phyloP scores from a whole-genome alignment of 2,888 invertebrate species.

The Sinopyrophorus schimmeli region DNA sequence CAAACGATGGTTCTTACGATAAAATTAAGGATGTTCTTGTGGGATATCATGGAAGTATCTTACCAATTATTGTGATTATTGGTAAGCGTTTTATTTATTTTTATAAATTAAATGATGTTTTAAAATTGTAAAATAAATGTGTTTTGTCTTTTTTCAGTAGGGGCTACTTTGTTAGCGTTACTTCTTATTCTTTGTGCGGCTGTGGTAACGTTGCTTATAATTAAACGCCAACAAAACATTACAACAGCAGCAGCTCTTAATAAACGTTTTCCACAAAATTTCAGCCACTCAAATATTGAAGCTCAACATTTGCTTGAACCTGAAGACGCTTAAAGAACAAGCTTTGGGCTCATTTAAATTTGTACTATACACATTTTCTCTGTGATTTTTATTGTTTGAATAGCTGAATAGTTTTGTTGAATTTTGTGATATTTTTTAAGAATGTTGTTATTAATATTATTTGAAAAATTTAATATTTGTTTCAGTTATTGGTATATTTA shows the following conservation, averaged over 20 bases:
- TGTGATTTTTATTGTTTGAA: too few species aligned
- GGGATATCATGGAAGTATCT: slow-evolving; percentile 19
- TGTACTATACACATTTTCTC: too few species aligned
- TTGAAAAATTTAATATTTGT: too few species aligned
- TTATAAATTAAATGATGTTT: slow-evolving; percentile 4
- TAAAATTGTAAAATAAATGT: background rate
- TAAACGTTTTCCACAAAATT: slow-evolving; percentile 53
- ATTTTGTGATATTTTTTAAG: too few species aligned
- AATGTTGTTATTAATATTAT: too few species aligned
- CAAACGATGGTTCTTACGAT: slow-evolving; percentile 58
- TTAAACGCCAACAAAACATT: slow-evolving; percentile 51
- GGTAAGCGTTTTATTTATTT: slow-evolving; percentile 23
- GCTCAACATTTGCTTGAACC: slow-evolving; percentile 53
- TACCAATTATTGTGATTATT: slow-evolving; percentile 24
- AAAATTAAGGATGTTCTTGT: slow-evolving; percentile 53
- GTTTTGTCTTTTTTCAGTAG: slow-evolving; percentile 13
- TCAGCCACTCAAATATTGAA: slow-evolving; percentile 49
- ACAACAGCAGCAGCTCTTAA: slow-evolving; percentile 52
- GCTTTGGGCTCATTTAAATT: too few species aligned
- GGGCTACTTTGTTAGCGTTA: slow-evolving; percentile 41
- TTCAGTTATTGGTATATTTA: too few species aligned
- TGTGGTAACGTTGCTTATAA: slow-evolving; percentile 48
- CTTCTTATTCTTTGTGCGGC: slow-evolving; percentile 49
- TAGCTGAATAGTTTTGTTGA: too few species aligned
- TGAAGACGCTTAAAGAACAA: slow-evolving; percentile 46